These are phyloP conservation scores for Scolopax rusticola DNA, from an alignment of 2,797 vertebrate species.

Conservation along the genomic window DNA sequence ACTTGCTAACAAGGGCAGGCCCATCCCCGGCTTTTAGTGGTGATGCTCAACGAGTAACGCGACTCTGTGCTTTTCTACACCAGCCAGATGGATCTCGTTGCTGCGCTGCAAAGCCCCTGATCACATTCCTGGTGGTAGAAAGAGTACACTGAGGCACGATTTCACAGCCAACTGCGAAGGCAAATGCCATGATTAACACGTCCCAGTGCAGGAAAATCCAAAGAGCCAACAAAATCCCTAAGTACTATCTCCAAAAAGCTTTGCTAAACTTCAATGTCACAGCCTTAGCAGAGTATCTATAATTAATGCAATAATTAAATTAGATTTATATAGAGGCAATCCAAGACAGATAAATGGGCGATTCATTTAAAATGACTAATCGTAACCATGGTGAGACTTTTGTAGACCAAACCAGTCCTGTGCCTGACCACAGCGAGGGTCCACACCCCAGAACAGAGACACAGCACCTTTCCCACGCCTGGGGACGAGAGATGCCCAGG, in stretches of 20 bases:
- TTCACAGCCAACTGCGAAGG: fast-evolving
- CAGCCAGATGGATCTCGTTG: background rate
- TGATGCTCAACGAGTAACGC: background rate
- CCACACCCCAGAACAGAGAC: fast-evolving
- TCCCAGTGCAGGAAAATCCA: background rate
- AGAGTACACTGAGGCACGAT: background rate
- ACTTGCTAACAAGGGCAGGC: background rate
- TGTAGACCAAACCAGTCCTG: background rate
- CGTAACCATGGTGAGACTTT: background rate
- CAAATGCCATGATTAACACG: background rate
- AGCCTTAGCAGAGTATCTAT: background rate
- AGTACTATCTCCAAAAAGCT: background rate
- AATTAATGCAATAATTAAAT: background rate
- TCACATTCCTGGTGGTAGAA: fast-evolving
- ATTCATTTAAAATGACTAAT: background rate
- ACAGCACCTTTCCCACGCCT: background rate
- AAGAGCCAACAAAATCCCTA: background rate
- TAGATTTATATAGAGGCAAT: background rate
- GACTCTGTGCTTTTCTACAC: background rate
- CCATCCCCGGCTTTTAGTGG: background rate
- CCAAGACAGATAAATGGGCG: background rate
- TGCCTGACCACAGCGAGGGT: background rate
- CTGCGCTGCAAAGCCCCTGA: background rate
- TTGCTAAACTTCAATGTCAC: background rate
- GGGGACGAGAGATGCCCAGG: background rate